Base-by-base conservation (phyloP, 2,113 vertebrate genomes). In the Pelusios castaneus region DNA sequence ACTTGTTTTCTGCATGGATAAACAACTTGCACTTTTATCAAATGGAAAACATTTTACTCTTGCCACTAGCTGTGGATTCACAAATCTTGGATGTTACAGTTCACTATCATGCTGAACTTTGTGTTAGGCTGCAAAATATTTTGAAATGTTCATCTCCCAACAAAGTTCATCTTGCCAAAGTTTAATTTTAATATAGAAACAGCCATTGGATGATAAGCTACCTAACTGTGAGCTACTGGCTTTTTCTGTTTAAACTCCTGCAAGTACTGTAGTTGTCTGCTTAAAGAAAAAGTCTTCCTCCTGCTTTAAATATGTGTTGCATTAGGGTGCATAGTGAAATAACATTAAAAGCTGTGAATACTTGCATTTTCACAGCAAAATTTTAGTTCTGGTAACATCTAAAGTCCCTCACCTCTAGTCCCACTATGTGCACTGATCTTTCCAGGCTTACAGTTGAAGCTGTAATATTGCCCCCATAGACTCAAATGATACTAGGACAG, bases 1-100 rank as follows among this genome's bases (percentile, higher is more conserved):
- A 29, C 41, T 47, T 80, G 70, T 94, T 96, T 80, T 96, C 96
- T 98, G 98, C 97, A 97, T 97, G 97, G 97, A 95, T 96, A 91
- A 95, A 91, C 83, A 84, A 90, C 73, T 95, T 95, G 90, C 82
- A 95, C 76, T 90, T 93, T 43, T 51, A 25, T 92, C 93, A 95
- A 88, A 96, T 25, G 87, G 95, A 86, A 92, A 84, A 78, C 84
- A 80, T 96, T 95, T 92, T 95, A 78, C 80, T 80, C 92, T 97
- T 97, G 90, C 84, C 94, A 96, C 84, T 49, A 88, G 58, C 34
- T 78, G 80, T 87, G 92, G 92, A 96, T 77, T 93, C 76, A 25
- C 2, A 95, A 56, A 84, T 92, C 45, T 89, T 92, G 76, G 52
- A 85, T 91, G 1, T 90, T 17, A 11, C 56, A 94, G 56, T 89